These are phyloP conservation scores for Neoitamus cyanurus DNA, from an alignment of 2,888 invertebrate species.

Conservation along the genomic window DNA sequence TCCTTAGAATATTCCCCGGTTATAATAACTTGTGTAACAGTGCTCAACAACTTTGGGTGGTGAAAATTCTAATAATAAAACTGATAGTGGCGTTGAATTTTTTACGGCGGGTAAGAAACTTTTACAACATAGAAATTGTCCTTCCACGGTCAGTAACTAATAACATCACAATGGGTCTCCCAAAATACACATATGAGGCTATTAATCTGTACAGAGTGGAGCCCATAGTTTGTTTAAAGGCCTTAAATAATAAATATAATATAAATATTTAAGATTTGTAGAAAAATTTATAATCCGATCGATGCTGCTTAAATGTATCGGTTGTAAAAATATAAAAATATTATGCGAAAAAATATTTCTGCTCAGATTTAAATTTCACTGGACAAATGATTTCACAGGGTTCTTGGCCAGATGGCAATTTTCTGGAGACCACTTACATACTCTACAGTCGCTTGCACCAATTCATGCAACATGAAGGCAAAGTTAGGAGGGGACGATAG, in stretches of 20 bases:
- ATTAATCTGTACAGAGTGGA: neutral
- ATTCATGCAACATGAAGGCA: neutral
- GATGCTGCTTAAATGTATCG: neutral
- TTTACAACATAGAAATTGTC: neutral
- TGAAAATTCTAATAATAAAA: neutral
- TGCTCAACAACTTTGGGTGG: neutral
- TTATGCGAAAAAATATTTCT: neutral
- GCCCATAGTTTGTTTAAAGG: neutral
- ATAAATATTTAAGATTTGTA: neutral
- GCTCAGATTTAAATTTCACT: neutral
- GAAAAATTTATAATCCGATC: neutral
- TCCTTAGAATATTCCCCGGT: neutral
- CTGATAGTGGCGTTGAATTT: neutral
- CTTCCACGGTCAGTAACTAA: neutral
- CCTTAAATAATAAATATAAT: neutral
- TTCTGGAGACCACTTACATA: neutral
- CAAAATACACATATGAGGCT: neutral
- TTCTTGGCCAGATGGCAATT: neutral
- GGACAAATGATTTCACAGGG: neutral
- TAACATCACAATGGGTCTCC: neutral
- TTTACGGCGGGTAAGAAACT: neutral
- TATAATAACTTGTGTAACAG: neutral
- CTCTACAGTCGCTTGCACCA: neutral
- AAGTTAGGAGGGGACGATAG: neutral
- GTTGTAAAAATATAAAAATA: neutral